Percentiles rank a stretch among this genome's conserved stretches.
Conservation (phyloP, 2,113 vertebrate genomes). For the Cheilinus undulatus region DNA sequence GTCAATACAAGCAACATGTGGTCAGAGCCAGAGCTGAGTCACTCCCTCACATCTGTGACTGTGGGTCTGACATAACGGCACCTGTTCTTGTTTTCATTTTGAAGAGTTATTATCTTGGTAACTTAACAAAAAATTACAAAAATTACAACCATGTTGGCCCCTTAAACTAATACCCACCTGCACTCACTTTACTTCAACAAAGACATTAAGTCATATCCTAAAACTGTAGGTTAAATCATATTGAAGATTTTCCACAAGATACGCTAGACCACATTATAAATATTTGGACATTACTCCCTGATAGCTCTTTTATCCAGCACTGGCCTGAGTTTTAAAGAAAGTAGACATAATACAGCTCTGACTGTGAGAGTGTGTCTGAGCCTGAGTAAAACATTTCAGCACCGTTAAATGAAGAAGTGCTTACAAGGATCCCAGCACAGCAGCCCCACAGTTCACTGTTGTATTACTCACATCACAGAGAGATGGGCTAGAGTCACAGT, state of each 20-base stretch:
- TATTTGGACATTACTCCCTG: conserved; percentile 32
- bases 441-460: not conserved
- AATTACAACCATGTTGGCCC: too few species aligned
- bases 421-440: conserved; percentile 20
- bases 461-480: conserved; percentile 17
- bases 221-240: too few species aligned
- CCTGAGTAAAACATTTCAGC: conserved; percentile 37
- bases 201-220: too few species aligned
- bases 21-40: not conserved
- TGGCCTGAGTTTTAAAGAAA: conserved; percentile 18
- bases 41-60: not conserved
- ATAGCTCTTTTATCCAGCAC: conserved; percentile 35
- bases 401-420: conserved; percentile 35
- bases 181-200: too few species aligned
- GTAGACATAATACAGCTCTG: conserved; percentile 7
- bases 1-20: not conserved
- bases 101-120: too few species aligned
- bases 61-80: not conserved
- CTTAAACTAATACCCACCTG: too few species aligned
- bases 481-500: conserved; percentile 6
- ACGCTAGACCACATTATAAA: not conserved
- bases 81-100: too few species aligned
- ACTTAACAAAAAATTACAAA: too few species aligned
- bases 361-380: conserved; percentile 18
- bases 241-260: conserved; percentile 16